These are phyloP conservation scores for Caenorhabditis doughertyi DNA, from an alignment of 2,888 invertebrate species.

Conservation along the genomic window DNA sequence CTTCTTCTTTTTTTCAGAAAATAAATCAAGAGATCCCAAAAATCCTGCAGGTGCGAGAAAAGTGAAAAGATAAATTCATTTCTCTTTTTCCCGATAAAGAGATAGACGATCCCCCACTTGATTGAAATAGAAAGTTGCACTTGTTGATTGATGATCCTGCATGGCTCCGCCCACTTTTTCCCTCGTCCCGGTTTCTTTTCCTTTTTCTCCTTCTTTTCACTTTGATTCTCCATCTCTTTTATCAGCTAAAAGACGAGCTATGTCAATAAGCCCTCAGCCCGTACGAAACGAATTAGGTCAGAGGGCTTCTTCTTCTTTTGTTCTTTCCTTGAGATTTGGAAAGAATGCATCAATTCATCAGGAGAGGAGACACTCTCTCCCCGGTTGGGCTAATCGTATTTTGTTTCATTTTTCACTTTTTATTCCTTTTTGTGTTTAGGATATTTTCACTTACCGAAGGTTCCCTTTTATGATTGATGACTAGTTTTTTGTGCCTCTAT, in stretches of 20 bases:
- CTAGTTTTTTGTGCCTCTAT: too few relatives aligned
- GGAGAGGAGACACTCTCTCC: constrained; percentile 19
- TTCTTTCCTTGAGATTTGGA: background rate
- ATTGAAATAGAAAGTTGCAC: constrained; percentile 62
- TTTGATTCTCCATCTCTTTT: constrained; percentile 11
- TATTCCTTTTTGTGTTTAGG: too few relatives aligned
- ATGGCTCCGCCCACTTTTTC: constrained; percentile 8
- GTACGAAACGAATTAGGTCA: constrained; percentile 28
- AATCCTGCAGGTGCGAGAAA: constrained; percentile 41
- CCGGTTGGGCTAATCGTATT: constrained; percentile 45
- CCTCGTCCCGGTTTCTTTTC: too few relatives aligned
- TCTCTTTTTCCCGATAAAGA: constrained; percentile 15
- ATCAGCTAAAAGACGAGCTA: constrained; percentile 51
- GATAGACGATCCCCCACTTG: too few relatives aligned
- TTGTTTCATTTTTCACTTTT: constrained; percentile 47
- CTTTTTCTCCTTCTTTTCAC: too few relatives aligned
- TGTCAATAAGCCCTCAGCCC: constrained; percentile 31
- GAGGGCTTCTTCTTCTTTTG: constrained; percentile 32
- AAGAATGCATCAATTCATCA: constrained; percentile 1
- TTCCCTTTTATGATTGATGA: too few relatives aligned
- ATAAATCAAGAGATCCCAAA: too few relatives aligned
- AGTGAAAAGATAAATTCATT: constrained; percentile 36
- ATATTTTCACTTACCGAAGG: too few relatives aligned
- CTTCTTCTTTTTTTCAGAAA: background rate
- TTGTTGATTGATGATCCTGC: constrained; percentile 50